Evolutionary conservation across 2,888 invertebrate species (phyloP).

Genomic region (Micoletzkya japonica): DNA sequence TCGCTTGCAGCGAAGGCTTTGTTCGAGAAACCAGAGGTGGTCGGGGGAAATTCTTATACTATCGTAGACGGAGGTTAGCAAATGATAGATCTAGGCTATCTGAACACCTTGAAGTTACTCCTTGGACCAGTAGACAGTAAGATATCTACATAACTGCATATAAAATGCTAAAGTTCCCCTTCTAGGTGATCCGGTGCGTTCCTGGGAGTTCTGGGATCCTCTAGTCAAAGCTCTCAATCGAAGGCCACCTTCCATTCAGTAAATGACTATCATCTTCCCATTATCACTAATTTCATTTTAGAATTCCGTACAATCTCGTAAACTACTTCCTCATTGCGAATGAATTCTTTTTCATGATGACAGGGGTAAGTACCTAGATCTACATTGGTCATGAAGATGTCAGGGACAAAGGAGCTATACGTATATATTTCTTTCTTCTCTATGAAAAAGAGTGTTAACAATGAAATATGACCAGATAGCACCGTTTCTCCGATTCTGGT

Average conservation of each 20-base stretch:
- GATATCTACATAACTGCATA: no score
- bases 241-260: constrained; percentile 10
- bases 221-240: constrained; percentile 30
- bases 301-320: background rate
- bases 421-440: no score
- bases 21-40: constrained; percentile 22
- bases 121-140: background rate
- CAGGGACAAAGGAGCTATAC: no score
- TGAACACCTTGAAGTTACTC: background rate
- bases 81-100: background rate
- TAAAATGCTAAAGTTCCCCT: no score
- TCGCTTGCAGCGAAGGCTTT: constrained; percentile 35
- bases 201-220: constrained; percentile 38
- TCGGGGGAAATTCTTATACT: constrained; percentile 66
- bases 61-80: constrained; percentile 66
- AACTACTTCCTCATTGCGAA: background rate
- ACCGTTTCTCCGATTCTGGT: no score
- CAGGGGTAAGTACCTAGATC: background rate
- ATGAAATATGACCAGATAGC: no score
- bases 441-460: no score
- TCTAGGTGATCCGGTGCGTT: constrained; percentile 10
- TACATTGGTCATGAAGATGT: background rate
- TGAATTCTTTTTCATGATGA: background rate
- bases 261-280: background rate
- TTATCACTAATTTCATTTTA: background rate